These are phyloP conservation scores for Monopis laevigella DNA, from an alignment of 2,888 invertebrate species.

Conservation along the genomic window DNA sequence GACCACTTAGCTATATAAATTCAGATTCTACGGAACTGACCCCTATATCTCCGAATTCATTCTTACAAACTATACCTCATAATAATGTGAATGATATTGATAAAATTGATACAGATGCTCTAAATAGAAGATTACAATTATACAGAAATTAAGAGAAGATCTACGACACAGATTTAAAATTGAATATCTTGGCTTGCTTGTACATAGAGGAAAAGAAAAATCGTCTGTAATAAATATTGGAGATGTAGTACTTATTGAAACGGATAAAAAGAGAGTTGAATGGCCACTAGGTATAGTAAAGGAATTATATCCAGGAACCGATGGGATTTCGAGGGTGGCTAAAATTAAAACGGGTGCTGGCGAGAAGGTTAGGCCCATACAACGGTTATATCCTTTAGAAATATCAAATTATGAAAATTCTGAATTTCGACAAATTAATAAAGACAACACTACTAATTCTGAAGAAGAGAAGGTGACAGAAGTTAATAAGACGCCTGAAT, in stretches of 20 bases:
- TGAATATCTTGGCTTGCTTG: slow-evolving; percentile 9
- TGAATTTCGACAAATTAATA: no score
- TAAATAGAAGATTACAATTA: neutral
- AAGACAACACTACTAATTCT: no score
- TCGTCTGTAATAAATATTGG: slow-evolving; percentile 1
- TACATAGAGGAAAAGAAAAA: neutral
- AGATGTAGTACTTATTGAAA: slow-evolving; percentile 11
- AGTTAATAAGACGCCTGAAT: no score
- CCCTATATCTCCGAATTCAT: slow-evolving; percentile 11
- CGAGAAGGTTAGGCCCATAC: no score
- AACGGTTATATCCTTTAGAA: no score
- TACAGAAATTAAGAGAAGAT: slow-evolving; percentile 1
- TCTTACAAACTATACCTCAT: slow-evolving; percentile 9
- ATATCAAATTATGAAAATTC: no score
- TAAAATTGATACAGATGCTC: neutral
- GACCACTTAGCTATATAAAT: slow-evolving; percentile 16
- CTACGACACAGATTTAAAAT: slow-evolving; percentile 17
- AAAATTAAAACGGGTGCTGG: no score
- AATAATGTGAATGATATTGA: slow-evolving; percentile 15
- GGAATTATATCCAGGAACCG: slow-evolving; percentile 6
- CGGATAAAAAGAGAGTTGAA: neutral
- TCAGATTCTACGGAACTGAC: slow-evolving; percentile 1
- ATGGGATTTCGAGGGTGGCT: slow-evolving; percentile 9
- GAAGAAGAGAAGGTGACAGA: no score
- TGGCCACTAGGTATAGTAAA: slow-evolving; percentile 7